Evolutionary conservation across 2,888 invertebrate species (phyloP).

Genomic region (Lasioglossum pauxillum): DNA sequence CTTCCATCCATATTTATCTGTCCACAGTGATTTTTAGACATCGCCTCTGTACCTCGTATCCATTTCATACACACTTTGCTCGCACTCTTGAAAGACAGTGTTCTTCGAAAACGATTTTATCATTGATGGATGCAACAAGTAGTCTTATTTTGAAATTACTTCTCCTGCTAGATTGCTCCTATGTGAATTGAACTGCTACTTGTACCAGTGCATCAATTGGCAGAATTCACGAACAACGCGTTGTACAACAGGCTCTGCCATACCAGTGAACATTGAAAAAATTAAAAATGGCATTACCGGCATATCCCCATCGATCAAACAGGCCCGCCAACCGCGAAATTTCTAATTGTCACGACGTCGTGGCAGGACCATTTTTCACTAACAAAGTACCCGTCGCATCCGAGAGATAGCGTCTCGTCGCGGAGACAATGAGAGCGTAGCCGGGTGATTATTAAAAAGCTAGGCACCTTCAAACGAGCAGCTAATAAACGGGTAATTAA

Average conservation of each 20-base stretch:
- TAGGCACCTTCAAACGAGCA: constrained; percentile 28
- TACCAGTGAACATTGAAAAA: neutral
- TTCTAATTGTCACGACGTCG: constrained; percentile 1
- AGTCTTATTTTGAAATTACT: neutral
- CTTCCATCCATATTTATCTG: neutral
- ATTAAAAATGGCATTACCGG: neutral
- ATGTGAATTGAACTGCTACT: neutral
- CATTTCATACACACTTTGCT: neutral
- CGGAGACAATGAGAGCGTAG: neutral
- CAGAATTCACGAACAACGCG: neutral
- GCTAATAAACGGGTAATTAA: constrained; percentile 69
- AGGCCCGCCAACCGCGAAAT: neutral
- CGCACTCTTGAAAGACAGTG: too few species aligned
- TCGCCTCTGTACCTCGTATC: neutral
- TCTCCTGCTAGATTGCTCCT: neutral
- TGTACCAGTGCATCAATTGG: neutral
- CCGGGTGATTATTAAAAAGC: neutral
- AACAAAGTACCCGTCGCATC: neutral
- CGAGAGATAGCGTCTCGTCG: neutral
- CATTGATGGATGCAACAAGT: too few species aligned
- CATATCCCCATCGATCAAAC: neutral
- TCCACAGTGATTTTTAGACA: neutral
- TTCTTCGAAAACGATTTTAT: too few species aligned
- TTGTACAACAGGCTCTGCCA: neutral
- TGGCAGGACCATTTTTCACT: neutral